Evolutionary conservation across 2,888 invertebrate species (phyloP).

Genomic region (Congeria kusceri): DNA sequence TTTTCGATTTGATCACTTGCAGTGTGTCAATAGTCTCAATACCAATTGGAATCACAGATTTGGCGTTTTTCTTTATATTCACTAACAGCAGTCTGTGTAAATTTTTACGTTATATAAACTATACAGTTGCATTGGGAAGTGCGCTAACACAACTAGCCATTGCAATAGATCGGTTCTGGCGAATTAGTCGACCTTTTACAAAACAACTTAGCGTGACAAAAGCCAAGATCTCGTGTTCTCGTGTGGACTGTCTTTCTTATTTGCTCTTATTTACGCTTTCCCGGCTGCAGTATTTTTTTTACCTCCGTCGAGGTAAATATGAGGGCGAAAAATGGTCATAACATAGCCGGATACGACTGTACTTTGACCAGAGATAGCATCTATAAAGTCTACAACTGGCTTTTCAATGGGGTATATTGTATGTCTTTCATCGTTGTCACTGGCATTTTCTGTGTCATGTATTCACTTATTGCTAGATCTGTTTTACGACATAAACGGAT

Average conservation of each 20-base stretch:
- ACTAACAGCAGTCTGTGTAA: conserved; percentile 23
- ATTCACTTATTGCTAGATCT: conserved; percentile 25
- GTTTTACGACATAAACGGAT: conserved; percentile 13
- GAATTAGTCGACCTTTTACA: conserved; percentile 19
- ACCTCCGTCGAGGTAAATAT: background rate
- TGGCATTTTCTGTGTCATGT: conserved; percentile 26
- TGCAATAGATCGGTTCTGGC: conserved; percentile 24
- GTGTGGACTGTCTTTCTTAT: background rate
- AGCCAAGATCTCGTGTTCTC: conserved; percentile 2
- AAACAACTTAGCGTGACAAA: conserved; percentile 13
- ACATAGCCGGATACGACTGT: conserved; percentile 36
- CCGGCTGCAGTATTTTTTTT: conserved; percentile 13
- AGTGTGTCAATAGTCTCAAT: conserved; percentile 18
- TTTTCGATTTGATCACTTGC: conserved; percentile 27
- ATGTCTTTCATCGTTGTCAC: conserved; percentile 25
- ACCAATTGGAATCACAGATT: conserved; percentile 36
- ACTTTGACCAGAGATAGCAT: conserved; percentile 27
- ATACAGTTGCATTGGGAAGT: conserved; percentile 17
- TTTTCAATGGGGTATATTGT: conserved; percentile 34
- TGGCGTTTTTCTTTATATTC: conserved; percentile 21
- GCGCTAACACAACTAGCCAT: conserved; percentile 19
- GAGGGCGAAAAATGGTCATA: background rate
- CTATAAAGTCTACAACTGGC: conserved; percentile 21
- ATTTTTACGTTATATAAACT: conserved; percentile 24
- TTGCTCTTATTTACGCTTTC: conserved; percentile 3